Base-by-base conservation (phyloP, 2,797 vertebrate species). In the Oophaga sylvatica region DNA sequence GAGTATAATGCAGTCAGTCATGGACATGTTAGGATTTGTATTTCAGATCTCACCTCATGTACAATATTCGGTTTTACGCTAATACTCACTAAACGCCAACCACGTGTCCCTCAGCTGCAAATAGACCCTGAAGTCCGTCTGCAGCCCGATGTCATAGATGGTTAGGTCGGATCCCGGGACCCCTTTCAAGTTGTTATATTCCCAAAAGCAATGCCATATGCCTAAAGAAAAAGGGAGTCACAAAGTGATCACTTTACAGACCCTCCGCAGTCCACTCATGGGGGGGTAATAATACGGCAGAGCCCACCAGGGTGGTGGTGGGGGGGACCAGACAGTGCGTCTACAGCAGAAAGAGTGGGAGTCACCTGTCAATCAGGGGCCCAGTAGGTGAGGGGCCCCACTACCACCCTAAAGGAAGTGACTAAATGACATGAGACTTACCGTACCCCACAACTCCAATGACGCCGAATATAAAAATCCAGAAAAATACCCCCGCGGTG, bases 41-140 rank as follows among this genome's bases (percentile, higher is more conserved):
- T 31, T 20, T 26, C 22, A 1, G 5, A 5, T 19, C 11, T 53
- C 2, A 1, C n/a, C 20, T 26, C 19, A 19, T 48, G 41, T 62
- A 63, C 59, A 63, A 41, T 41, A 4, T 35, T 29, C 20, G 0
- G 31, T 62, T 20, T 76, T 2, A 67, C 92, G 93, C 90, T 78
- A 80, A 80, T 88, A 96, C 97, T 94, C 94, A 99, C 98, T 96
- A 94, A 99, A 96, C 81, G 95, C 90, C 81, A 99, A 94, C 98
- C 98, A 99, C 4, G 97, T 98, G 91, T 99, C 97, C 86, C 96
- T 97, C 93, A 97, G 94, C 86, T 96, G 94, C 87, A 99, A 95
- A 91, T 98, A 98, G 89, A 97, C 92, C 82, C 94, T 94, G 93
- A 99, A 94, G 92, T 97, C 96, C 9, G 95, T 95, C 93, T 98